Evolutionary conservation across 1,140 invertebrate genomes (phyloP).

Genomic region (Daktulosphaira vitifoliae): DNA sequence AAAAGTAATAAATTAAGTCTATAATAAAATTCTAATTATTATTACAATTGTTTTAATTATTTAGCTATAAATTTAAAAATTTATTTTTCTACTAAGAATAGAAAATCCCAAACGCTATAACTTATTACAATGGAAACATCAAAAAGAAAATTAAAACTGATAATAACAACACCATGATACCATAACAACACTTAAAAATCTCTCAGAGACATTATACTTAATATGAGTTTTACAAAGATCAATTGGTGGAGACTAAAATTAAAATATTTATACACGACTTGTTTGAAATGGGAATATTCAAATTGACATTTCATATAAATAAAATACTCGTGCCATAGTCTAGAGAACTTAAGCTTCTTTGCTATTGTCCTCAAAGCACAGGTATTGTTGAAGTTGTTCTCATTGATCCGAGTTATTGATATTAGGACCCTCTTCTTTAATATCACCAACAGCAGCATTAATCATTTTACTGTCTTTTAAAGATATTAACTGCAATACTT

Average conservation of each 20-base stretch:
- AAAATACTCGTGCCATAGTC: slow-evolving; percentile 7
- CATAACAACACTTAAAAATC: neutral
- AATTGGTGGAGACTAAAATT: slow-evolving; percentile 8
- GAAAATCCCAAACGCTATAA: slow-evolving; percentile 23
- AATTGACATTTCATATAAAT: no score
- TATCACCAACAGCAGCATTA: slow-evolving; percentile 39
- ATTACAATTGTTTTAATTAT: neutral
- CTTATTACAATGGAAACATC: slow-evolving; percentile 14
- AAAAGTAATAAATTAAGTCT: slow-evolving; percentile 13
- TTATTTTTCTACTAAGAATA: neutral
- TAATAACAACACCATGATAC: slow-evolving; percentile 8
- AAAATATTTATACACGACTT: neutral
- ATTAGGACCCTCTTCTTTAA: slow-evolving; percentile 13
- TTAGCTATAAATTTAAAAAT: neutral
- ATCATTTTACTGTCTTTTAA: slow-evolving; percentile 70
- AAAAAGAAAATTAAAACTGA: slow-evolving; percentile 5
- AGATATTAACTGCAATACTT: slow-evolving; percentile 65
- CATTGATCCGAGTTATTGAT: slow-evolving; percentile 26
- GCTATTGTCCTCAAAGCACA: slow-evolving; percentile 18
- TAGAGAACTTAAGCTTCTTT: slow-evolving; percentile 5
- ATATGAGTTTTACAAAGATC: neutral
- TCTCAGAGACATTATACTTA: neutral
- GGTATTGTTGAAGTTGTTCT: slow-evolving; percentile 32
- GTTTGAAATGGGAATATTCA: neutral
- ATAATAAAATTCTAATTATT: slow-evolving; percentile 9